Conservation (phyloP, 1,140 invertebrate species). For the Drosophila quadrilineata region DNA sequence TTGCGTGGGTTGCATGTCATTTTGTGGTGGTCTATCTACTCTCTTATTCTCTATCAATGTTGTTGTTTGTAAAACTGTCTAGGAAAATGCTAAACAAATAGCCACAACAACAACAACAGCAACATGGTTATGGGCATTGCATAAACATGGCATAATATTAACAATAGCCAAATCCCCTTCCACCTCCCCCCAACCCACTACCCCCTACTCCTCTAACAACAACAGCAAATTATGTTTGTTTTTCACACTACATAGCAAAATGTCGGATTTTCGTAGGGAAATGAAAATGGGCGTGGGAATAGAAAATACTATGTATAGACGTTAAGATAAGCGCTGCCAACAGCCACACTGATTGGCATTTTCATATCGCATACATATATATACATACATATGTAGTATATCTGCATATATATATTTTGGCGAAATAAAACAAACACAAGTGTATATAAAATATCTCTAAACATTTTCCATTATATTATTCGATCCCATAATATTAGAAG, state of each 20-base stretch:
- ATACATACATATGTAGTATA: neutral
- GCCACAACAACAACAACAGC: constrained; percentile 33
- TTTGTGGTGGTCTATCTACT: too few relatives aligned
- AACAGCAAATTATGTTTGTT: constrained; percentile 64
- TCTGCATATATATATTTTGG: too few relatives aligned
- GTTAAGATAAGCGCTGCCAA: constrained; percentile 20
- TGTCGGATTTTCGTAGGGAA: too few relatives aligned
- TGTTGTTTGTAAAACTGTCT: constrained; percentile 61
- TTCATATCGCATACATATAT: constrained; percentile 52
- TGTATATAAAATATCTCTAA: too few relatives aligned
- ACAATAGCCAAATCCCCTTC: neutral
- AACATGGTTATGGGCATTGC: constrained; percentile 36
- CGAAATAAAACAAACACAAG: too few relatives aligned
- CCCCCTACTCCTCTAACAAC: constrained; percentile 22
- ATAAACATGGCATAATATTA: constrained; percentile 64
- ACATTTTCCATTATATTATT: too few relatives aligned
- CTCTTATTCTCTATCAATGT: constrained; percentile 41
- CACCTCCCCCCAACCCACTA: neutral
- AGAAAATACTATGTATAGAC: neutral
- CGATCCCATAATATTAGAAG: too few relatives aligned
- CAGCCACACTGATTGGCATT: constrained; percentile 24
- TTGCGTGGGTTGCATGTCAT: constrained; percentile 23
- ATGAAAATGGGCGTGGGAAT: neutral
- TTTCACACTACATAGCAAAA: constrained; percentile 58
- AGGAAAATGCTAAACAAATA: constrained; percentile 71